phyloP scores from a whole-genome alignment of 1,140 invertebrate genomes.

The Drosophila takahashii region DNA sequence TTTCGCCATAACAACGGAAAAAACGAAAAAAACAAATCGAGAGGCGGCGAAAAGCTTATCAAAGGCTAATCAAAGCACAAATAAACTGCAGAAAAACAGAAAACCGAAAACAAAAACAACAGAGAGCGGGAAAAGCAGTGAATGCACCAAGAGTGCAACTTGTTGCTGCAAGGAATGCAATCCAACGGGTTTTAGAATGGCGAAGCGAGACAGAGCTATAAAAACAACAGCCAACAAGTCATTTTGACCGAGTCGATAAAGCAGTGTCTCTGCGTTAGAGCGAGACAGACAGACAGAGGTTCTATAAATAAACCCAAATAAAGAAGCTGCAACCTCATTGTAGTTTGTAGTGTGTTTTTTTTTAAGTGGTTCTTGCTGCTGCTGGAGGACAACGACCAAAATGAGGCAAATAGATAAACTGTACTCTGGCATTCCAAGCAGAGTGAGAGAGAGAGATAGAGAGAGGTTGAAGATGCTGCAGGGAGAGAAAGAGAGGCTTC shows the following conservation, averaged over 20 bases:
- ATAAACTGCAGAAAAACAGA: slow-evolving; percentile 10
- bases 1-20: slow-evolving; percentile 3
- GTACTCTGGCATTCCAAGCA: slow-evolving; percentile 34
- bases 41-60: slow-evolving; percentile 15
- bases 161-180: slow-evolving; percentile 72
- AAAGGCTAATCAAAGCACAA: slow-evolving; percentile 19
- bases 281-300: slow-evolving; percentile 20
- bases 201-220: slow-evolving; percentile 17
- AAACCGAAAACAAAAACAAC: slow-evolving; percentile 16
- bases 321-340: slow-evolving; percentile 33
- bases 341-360: too few relatives aligned
- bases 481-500: slow-evolving; percentile 22
- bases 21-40: slow-evolving; percentile 1
- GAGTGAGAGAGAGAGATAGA: not conserved
- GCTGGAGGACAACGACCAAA: slow-evolving; percentile 66
- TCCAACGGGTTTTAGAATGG: slow-evolving; percentile 66
- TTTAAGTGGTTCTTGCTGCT: slow-evolving; percentile 11
- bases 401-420: slow-evolving; percentile 55
- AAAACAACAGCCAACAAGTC: slow-evolving; percentile 23
- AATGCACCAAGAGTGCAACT: slow-evolving; percentile 55
- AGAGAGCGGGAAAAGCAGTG: slow-evolving; percentile 23
- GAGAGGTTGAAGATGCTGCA: not conserved
- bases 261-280: slow-evolving; percentile 5
- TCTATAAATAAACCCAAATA: slow-evolving; percentile 65
- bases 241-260: slow-evolving; percentile 31